Evolutionary conservation across 2,888 invertebrate species (phyloP), one percentile per base, ranked within the genome.

Genomic region (Drosophila bunnanda): DNA sequence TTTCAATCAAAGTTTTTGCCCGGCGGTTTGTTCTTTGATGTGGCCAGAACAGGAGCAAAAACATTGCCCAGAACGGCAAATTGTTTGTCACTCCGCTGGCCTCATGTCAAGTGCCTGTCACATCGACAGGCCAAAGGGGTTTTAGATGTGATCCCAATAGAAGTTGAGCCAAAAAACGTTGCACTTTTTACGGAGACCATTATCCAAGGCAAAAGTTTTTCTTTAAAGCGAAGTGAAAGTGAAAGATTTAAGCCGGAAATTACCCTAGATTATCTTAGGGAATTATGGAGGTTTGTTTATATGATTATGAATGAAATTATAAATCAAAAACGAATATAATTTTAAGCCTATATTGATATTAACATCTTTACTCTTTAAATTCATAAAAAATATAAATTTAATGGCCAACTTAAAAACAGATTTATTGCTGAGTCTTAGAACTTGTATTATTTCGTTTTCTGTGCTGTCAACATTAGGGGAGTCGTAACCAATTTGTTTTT

Each of bases 1-100:
- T 36, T 64, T 64, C 65, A 65, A 65, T 65, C 65, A 52, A 50
- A 36, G 38, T 65, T 64, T 64, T 65, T 43, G 48, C 50, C 17
- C 20, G 20, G 34, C n/a, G 41, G 30, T 32, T 32, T 60, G 59
- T 32, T 32, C 64, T 52, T 65, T 65, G 64, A 65, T 65, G 64
- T 65, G 64, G 64, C 50, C 48, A 20, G 32, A 9, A 41, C 34
- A 41, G 64, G 39, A 39, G 41, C 34, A 50, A 50, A 62, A 64
- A 62, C 48, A 41, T 61, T 20, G 34, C 50, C 34, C n/a, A n/a
- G 50, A 17, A 64, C 41, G 20, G 50, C 52, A 58, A 58, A 52
- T 58, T 50, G 50, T 64, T 65, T 65, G 50, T 64, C 64, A 43
- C 50, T 64, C 34, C 34, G 8, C 30, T 48, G 60, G 61, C 32